Conservation (phyloP, 2,888 invertebrate species). For the Clanis bilineata region DNA sequence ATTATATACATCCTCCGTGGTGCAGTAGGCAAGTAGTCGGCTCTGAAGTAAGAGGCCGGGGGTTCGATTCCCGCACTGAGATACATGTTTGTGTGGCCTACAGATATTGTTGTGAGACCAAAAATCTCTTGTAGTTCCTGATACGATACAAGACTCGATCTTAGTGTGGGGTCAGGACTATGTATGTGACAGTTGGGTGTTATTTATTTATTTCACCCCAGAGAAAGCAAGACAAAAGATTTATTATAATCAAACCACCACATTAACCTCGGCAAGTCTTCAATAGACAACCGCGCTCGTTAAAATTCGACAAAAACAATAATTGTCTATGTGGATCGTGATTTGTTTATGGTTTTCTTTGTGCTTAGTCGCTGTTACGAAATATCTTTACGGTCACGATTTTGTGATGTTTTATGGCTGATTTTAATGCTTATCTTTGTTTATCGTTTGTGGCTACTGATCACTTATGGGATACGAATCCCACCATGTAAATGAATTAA, state of each 20-base stretch:
- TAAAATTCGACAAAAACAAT: not conserved
- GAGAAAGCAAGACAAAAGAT: not conserved
- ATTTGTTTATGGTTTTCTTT: slow-evolving; percentile 1
- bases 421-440: slow-evolving; percentile 3
- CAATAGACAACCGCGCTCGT: not conserved
- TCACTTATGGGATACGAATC: not conserved
- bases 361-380: slow-evolving; percentile 1
- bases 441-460: not conserved
- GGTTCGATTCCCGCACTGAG: too few species aligned
- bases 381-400: not conserved
- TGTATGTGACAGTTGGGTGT: too few species aligned
- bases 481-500: too few species aligned
- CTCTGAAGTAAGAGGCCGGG: too few species aligned
- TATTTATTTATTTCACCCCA: not conserved
- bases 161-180: too few species aligned
- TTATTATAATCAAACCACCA: not conserved
- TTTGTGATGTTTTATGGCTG: not conserved
- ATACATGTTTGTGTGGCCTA: too few species aligned
- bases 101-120: too few species aligned
- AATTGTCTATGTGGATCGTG: slow-evolving; percentile 1
- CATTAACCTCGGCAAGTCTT: not conserved
- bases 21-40: too few species aligned
- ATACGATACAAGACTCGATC: too few species aligned
- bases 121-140: too few species aligned
- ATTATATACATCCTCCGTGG: too few species aligned